Conservation (phyloP, 2,888 invertebrate species). For the Temnothorax rugatulus region DNA sequence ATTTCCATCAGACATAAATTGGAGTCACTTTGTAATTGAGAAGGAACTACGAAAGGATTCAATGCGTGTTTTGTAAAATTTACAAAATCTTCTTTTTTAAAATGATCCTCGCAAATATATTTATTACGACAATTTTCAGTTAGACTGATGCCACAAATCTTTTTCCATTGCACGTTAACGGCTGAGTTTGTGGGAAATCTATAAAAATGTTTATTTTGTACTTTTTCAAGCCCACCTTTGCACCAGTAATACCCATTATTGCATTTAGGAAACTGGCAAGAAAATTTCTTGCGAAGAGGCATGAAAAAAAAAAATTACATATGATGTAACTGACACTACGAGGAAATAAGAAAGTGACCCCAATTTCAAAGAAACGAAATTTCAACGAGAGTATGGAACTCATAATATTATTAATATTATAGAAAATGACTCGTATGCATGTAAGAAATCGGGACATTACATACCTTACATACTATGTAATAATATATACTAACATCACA, state of each 20-base stretch:
- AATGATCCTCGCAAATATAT: neutral
- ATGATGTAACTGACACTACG: no score
- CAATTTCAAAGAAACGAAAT: no score
- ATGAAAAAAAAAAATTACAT: neutral
- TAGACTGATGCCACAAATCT: neutral
- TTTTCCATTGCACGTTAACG: constrained; percentile 4
- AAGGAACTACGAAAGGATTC: neutral
- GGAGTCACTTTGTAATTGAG: neutral
- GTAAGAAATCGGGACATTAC: no score
- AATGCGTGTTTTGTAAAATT: neutral
- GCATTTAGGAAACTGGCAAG: neutral
- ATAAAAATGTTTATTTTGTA: constrained; percentile 20
- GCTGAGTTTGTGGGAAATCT: neutral
- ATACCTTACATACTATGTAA: no score
- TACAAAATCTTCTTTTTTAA: neutral
- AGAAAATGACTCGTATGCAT: no score
- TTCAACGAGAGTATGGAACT: no score
- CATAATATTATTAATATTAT: no score
- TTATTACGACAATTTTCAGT: neutral
- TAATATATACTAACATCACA: no score
- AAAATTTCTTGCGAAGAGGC: neutral
- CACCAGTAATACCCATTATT: neutral
- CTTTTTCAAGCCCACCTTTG: neutral
- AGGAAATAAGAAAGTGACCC: no score
- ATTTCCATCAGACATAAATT: neutral